Base-by-base conservation (phyloP, 2,888 invertebrate species). In the Lottia gigantea region DNA sequence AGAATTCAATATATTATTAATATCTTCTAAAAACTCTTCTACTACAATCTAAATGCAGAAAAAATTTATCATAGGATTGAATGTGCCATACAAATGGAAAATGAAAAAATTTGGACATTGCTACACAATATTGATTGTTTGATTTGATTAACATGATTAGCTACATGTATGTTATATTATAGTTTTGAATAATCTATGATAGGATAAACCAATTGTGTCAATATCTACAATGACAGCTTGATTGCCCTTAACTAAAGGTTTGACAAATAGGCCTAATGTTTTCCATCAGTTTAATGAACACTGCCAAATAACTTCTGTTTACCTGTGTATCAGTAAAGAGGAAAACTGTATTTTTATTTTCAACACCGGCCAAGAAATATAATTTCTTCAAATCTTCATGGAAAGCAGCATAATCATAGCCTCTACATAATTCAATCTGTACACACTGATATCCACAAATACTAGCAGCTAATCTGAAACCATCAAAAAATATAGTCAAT, bases 1-100 rank as follows among this genome's bases (percentile, higher is more conserved):
- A 14, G 96, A 95, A 88, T 96, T 96, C 0, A 96, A 90, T 85
- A 96, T 94, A 83, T 96, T 96, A 86, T 96, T 96, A 66, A 96
- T 94, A 82, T 96, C 96, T 87, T 96, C 96, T 0, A 96, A 90
- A 86, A 96, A 96, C 85, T 95, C 95, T 85, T 96, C 96, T 72
- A 93, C 92, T 0, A 95, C 93, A 79, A 96, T 95, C 90, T 96
- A 72, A 40, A 72, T 69, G 68, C 45, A n/a, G 62, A 62, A 23
- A 26, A 23, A 25, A 61, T 31, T 47, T 55, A 62, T 40, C 46
- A n/a, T 61, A 31, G 40, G 31, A 31, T 31, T 31, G 31, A 31
- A 31, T n/a, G n/a, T n/a, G n/a, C n/a, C n/a, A n/a, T n/a, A n/a
- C n/a, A n/a, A n/a, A n/a, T n/a, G n/a, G n/a, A n/a, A n/a, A n/a